Base-by-base conservation (phyloP, 2,113 vertebrate genomes). In the Bos indicus region DNA sequence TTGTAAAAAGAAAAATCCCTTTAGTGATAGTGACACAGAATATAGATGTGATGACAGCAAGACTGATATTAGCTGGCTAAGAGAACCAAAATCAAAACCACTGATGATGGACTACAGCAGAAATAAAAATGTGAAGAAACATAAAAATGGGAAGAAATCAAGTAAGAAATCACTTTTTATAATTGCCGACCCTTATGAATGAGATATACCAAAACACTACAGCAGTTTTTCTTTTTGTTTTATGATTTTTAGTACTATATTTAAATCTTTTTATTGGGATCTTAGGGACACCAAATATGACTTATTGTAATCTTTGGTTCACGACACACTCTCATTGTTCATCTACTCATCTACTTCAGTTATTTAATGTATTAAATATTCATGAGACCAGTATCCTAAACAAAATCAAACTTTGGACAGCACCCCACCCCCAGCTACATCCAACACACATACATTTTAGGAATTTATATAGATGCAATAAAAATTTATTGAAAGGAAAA, bases 11-110 rank as follows among this genome's bases (percentile, higher is more conserved):
- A 99, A 99, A 96, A 99, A 99, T 97, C 98, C 99, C 83, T 99
- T 99, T 83, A 99, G 99, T 98, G 99, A 99, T 97, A 99, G 99
- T 88, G 99, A 99, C 89, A 99, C 99, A 85, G 99, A 99, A 87
- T 95, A 95, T 93, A 98, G 56, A 95, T 99, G 96, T 67, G 99
- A 99, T 74, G 98, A 99, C 64, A 98, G 93, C 95, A 99, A 98
- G 96, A 99, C 99, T 28, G 99, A 99, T 19, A 26, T 99, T 74
- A 99, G 99, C 95, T 99, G 99, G 99, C 98, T 99, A 12, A 99
- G 77, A 56, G 99, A 99, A 82, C 98, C 99, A 2, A 98, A 99
- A 97, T 78, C 99, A 54, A 99, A 99, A 98, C 98, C 98, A 46
- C 99, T 99, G 97, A 96, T 99, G 57, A 74, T 97, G 78, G 99